phyloP scores from a whole-genome alignment of 2,888 invertebrate genomes.

The Synergus umbraculus region DNA sequence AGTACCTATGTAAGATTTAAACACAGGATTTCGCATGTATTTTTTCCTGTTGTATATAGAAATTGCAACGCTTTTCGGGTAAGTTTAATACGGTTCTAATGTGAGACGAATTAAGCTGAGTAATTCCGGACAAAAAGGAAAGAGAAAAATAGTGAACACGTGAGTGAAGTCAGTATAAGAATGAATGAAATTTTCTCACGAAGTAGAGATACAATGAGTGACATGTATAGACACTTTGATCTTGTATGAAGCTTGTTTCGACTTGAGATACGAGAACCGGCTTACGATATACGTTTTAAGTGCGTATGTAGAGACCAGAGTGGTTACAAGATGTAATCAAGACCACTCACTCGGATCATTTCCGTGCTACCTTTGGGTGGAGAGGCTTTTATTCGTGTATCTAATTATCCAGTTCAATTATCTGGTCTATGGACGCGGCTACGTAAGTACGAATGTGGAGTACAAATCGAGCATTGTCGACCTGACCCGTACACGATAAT shows the following conservation, averaged over 20 bases:
- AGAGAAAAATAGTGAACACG: not conserved
- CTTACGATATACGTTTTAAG: not conserved
- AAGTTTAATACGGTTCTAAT: not conserved
- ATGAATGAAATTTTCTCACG: not conserved
- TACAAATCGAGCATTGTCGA: constrained; percentile 40
- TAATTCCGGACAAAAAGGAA: not conserved
- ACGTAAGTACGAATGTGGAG: constrained; percentile 30
- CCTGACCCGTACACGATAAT: constrained; percentile 34
- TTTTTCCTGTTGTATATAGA: not conserved
- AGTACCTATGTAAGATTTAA: no score
- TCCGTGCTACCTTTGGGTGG: not conserved
- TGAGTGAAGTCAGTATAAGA: not conserved
- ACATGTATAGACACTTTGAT: not conserved
- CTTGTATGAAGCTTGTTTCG: not conserved
- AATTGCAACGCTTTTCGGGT: not conserved
- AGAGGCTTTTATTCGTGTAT: constrained; percentile 27
- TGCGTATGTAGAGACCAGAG: constrained; percentile 30
- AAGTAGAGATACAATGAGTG: not conserved
- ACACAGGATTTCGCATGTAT: not conserved
- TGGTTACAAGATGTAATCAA: constrained; percentile 31
- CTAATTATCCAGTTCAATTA: constrained; percentile 40
- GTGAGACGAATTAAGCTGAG: not conserved
- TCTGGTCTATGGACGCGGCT: constrained; percentile 24
- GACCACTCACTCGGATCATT: constrained; percentile 32
- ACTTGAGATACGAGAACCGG: not conserved